phyloP scores from a whole-genome alignment of 2,888 invertebrate genomes.

The Platycnemis pennipes region DNA sequence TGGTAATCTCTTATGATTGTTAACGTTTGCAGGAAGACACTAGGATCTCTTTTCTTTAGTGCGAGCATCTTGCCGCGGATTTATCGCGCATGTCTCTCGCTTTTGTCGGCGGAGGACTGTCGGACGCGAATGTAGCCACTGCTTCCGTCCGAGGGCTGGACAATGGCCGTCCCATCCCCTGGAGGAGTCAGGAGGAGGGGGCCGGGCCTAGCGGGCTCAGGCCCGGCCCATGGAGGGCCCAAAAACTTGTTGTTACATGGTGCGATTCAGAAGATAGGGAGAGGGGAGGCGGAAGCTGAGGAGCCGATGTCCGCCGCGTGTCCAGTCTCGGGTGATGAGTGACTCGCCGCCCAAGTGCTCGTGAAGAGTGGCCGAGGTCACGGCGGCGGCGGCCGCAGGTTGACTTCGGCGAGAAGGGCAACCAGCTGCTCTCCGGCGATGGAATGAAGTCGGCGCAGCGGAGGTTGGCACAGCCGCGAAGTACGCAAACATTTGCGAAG shows the following conservation, averaged over 20 bases:
- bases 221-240: neutral
- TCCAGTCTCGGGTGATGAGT: too few species aligned
- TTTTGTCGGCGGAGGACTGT: neutral
- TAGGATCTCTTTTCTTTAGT: neutral
- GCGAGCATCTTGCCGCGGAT: neutral
- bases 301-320: too few species aligned
- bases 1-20: neutral
- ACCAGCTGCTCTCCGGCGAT: too few species aligned
- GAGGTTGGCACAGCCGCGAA: neutral
- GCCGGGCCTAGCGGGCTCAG: too few species aligned
- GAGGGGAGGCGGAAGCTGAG: neutral
- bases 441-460: too few species aligned
- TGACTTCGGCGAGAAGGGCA: neutral
- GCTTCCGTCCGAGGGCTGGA: too few species aligned
- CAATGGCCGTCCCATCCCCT: too few species aligned
- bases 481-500: too few species aligned
- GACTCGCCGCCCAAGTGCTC: neutral
- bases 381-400: neutral
- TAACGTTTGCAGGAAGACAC: neutral
- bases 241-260: neutral
- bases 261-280: neutral
- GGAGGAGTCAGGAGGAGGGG: neutral
- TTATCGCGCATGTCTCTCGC: neutral
- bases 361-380: neutral
- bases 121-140: too few species aligned